Conservation (phyloP, 2,797 vertebrate genomes). For the Momotus momota region DNA sequence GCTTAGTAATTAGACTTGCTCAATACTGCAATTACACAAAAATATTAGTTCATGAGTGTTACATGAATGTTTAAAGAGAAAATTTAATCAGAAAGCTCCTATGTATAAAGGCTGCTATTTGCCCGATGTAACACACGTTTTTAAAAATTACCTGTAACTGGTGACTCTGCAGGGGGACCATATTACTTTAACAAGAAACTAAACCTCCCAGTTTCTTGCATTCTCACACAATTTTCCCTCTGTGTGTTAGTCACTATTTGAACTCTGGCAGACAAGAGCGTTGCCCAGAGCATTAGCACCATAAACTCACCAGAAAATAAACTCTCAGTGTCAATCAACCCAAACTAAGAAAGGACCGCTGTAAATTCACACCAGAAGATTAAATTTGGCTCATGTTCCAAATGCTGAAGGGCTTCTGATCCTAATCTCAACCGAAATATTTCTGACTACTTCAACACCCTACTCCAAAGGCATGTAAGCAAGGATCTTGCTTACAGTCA, state of each 20-base stretch:
- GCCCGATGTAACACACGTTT: neutral
- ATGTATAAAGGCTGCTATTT: neutral
- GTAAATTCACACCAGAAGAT: neutral
- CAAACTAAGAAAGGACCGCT: neutral
- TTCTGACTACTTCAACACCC: neutral
- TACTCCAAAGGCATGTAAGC: neutral
- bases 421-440: neutral
- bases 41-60: conserved; percentile 48
- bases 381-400: neutral
- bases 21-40: conserved; percentile 59
- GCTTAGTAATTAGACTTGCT: conserved; percentile 58
- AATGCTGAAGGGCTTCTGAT: neutral
- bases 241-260: neutral
- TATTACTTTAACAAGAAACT: neutral
- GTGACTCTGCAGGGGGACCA: neutral
- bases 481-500: neutral
- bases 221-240: neutral
- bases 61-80: conserved; percentile 38
- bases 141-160: neutral
- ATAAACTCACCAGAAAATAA: neutral
- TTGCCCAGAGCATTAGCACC: neutral
- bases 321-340: neutral
- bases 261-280: neutral
- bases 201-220: neutral
- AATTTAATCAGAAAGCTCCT: conserved; percentile 4